Evolutionary conservation across 2,113 vertebrate species (phyloP).

Genomic region (Sardina pilchardus): DNA sequence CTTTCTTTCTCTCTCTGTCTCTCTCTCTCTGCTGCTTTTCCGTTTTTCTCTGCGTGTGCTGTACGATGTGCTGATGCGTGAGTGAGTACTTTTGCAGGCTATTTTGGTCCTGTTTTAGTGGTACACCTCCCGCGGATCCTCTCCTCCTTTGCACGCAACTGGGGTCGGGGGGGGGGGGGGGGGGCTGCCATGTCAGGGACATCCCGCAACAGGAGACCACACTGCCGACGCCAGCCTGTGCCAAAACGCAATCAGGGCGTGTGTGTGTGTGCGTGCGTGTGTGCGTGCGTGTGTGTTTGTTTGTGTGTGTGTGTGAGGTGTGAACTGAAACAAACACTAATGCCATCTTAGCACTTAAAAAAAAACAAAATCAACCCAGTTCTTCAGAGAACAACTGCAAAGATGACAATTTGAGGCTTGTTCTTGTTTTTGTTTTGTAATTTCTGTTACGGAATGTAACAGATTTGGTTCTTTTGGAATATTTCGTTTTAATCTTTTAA

Average conservation of each 20-base stretch:
- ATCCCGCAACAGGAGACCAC: background rate
- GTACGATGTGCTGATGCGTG: conserved; percentile 29
- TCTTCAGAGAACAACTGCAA: background rate
- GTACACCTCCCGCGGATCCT: background rate
- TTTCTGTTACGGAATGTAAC: background rate
- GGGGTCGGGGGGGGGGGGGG: background rate
- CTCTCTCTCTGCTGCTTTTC: background rate
- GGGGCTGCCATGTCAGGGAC: background rate
- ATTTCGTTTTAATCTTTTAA: conserved; percentile 6
- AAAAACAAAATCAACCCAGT: background rate
- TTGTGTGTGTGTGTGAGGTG: background rate
- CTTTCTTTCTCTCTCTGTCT: background rate
- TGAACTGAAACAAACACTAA: background rate
- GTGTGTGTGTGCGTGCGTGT: background rate
- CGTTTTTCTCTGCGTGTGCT: background rate
- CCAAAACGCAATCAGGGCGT: background rate
- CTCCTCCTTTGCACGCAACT: background rate
- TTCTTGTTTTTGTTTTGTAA: background rate
- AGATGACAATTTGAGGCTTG: background rate
- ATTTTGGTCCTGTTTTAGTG: background rate
- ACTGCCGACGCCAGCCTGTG: background rate
- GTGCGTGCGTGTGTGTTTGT: background rate
- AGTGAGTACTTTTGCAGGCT: background rate
- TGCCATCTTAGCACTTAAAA: background rate
- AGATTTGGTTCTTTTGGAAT: background rate